Conservation (phyloP, 2,888 invertebrate genomes). For the Horisme vitalbata region DNA sequence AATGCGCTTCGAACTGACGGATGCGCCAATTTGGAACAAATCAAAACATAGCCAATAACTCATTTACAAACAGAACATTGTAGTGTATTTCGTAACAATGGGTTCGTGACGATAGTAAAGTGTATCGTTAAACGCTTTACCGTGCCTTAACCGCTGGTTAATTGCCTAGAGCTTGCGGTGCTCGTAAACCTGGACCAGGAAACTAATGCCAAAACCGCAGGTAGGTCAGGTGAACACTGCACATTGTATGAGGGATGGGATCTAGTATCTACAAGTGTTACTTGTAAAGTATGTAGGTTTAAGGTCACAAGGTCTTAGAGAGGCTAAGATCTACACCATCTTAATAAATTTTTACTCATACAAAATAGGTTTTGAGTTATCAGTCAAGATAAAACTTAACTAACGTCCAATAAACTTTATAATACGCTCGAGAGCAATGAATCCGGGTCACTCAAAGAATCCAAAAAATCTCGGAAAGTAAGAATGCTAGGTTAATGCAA, state of each 20-base stretch:
- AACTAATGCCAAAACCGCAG: slow-evolving; percentile 75
- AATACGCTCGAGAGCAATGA: too few relatives aligned
- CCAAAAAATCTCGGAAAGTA: too few relatives aligned
- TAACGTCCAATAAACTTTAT: too few relatives aligned
- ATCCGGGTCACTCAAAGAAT: too few relatives aligned
- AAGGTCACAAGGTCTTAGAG: too few relatives aligned
- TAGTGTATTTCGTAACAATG: slow-evolving; percentile 61
- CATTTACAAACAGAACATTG: slow-evolving; percentile 45
- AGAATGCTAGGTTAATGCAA: too few relatives aligned
- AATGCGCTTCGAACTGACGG: slow-evolving; percentile 2
- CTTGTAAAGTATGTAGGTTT: not conserved
- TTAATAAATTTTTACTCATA: too few relatives aligned
- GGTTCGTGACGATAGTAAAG: slow-evolving; percentile 57
- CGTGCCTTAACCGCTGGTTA: slow-evolving; percentile 66
- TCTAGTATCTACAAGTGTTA: not conserved
- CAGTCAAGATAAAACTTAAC: too few relatives aligned
- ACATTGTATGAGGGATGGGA: slow-evolving; percentile 30
- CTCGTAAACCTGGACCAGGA: slow-evolving; percentile 62
- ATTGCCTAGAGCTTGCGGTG: slow-evolving; percentile 64
- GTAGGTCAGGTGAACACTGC: slow-evolving; percentile 55
- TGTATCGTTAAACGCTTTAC: slow-evolving; percentile 56
- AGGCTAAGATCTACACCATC: too few relatives aligned
- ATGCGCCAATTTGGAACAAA: slow-evolving; percentile 14
- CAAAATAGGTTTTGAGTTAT: too few relatives aligned
- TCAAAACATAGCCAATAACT: slow-evolving; percentile 28